A percentile compares a stretch with the other conserved stretches of the same genome.
Conservation (phyloP, 1,140 invertebrate species). For the Anastrepha ludens region DNA sequence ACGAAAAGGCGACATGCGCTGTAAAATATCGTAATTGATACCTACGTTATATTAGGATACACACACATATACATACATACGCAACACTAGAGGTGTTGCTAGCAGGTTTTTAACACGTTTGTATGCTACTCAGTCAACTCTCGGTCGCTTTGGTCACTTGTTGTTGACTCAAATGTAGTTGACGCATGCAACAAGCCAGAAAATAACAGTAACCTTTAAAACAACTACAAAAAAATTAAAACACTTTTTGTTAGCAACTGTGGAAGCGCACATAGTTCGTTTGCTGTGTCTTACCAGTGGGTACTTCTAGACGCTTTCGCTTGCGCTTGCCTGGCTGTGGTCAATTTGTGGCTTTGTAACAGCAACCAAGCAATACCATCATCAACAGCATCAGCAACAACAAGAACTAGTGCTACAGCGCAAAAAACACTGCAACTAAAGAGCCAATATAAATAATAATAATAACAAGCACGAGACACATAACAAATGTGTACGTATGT, state of each 20-base stretch:
- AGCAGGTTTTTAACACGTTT: background rate
- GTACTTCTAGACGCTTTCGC: background rate
- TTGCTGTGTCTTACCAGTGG: constrained; percentile 18
- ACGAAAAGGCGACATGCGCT: background rate
- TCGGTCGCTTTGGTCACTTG: background rate
- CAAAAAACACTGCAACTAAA: background rate
- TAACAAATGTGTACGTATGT: background rate
- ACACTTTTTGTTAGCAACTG: background rate
- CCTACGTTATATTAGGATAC: no score
- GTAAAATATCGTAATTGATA: background rate
- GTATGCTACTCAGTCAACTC: background rate
- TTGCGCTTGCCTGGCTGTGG: constrained; percentile 1
- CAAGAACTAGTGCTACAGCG: background rate
- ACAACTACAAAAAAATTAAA: background rate
- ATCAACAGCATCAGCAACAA: background rate
- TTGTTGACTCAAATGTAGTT: background rate
- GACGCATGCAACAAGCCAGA: background rate
- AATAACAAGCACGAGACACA: constrained; percentile 4
- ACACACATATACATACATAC: no score
- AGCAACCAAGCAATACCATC: background rate
- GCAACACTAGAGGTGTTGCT: background rate
- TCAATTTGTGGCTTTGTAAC: constrained; percentile 40
- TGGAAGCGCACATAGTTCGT: background rate
- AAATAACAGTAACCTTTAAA: constrained; percentile 3
- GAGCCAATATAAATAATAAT: constrained; percentile 45